A percentile compares a stretch with the other conserved stretches of the same genome.
These are phyloP conservation scores for Theocolax elegans DNA, from an alignment of 1,140 invertebrate genomes.

Conservation along the genomic window DNA sequence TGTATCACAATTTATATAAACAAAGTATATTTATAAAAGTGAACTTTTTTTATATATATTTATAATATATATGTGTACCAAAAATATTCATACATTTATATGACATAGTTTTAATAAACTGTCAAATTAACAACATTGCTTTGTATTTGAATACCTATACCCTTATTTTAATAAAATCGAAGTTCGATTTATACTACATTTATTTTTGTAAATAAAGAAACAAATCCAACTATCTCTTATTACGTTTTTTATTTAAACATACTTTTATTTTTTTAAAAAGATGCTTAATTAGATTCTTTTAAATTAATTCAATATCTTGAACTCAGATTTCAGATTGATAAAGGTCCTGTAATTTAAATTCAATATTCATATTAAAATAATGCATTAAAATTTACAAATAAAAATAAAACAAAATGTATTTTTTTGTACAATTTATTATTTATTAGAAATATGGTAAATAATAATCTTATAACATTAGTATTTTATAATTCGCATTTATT, in stretches of 20 bases:
- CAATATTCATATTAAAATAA: too few species aligned
- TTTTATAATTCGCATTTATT: background rate
- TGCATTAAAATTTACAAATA: too few species aligned
- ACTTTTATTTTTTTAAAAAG: too few species aligned
- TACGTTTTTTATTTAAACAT: too few species aligned
- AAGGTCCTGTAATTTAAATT: too few species aligned
- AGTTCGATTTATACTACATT: background rate
- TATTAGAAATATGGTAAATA: conserved; percentile 36
- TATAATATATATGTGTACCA: conserved; percentile 10
- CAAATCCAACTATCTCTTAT: too few species aligned
- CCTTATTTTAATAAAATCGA: background rate
- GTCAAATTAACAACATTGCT: too few species aligned
- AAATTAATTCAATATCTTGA: too few species aligned
- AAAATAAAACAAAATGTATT: too few species aligned
- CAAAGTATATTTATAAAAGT: background rate
- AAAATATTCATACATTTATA: conserved; percentile 32
- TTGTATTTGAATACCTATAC: background rate
- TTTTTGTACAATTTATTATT: conserved; percentile 43
- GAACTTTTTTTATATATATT: background rate
- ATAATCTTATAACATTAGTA: conserved; percentile 26
- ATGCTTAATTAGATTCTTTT: too few species aligned
- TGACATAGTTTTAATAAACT: conserved; percentile 22
- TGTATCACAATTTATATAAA: conserved; percentile 12
- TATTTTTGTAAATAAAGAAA: too few species aligned
- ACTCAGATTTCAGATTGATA: too few species aligned